Base-by-base conservation (phyloP, 2,888 invertebrate genomes). In the Athripsodes cinereus region DNA sequence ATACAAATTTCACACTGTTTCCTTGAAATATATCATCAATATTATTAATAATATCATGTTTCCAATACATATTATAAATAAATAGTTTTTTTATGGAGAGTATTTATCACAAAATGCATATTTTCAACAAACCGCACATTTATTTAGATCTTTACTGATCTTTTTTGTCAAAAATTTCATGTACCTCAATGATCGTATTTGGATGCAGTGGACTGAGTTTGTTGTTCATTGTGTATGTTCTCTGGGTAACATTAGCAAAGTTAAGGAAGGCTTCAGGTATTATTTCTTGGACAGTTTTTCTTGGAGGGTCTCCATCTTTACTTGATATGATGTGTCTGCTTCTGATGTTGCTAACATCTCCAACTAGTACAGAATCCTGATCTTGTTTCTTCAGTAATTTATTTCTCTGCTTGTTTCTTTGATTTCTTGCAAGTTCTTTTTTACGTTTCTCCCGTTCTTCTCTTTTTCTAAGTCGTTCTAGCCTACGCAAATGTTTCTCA, bases 191-290 rank as follows among this genome's bases (percentile, higher is more conserved):
- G 35, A 83, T 82, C 1, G 80, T 76, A 64, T 79, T 80, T 1
- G 83, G 84, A 65, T 82, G 81, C 2, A 82, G 69, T 0, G 80
- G 80, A 67, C 80, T 79, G 59, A 78, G 74, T 60, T 78, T 77
- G 62, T 76, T 77, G 48, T 79, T 74, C 26, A 81, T 71, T 6
- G 76, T 79, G 67, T 82, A 83, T 0, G 81, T 82, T 6, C 75
- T 79, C 66, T 79, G 81, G 1, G 79, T 76, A 19, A 78, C 72
- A 3, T 76, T 71, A 53, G 70, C 67, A 18, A 79, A 70, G 0
- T 70, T 70, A n/a, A 70, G 72, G 22, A 67, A 51, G 21, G 53
- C 52, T 8, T 47, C 20, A 3, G 19, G 8, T 40, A 8, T 5
- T 5, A 8, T 40, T 3, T 40, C 40, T n/a, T 40, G 40, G 8